Conservation (phyloP, 2,113 vertebrate genomes). For the Syngnathus floridae region DNA sequence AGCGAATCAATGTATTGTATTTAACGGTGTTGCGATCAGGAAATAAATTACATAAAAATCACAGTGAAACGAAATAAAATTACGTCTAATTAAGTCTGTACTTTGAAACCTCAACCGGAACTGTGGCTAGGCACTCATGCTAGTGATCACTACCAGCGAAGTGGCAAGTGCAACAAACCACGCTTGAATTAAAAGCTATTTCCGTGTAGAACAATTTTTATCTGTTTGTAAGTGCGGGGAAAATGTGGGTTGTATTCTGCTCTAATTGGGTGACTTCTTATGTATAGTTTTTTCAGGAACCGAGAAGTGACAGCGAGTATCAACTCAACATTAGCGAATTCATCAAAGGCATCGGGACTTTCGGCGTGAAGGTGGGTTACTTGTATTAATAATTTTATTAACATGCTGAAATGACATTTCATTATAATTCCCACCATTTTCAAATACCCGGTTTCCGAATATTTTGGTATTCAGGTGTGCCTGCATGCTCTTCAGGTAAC, state of each 20-base stretch:
- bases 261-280: conserved; percentile 4
- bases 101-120: conserved; percentile 32
- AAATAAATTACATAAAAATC: not conserved
- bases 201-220: not conserved
- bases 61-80: not conserved
- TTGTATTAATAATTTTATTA: not conserved
- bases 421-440: not conserved
- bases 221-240: not conserved
- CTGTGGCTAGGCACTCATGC: accelerated
- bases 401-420: not conserved
- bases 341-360: conserved; percentile 78
- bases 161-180: conserved; percentile 25
- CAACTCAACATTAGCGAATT: conserved; percentile 88
- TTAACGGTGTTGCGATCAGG: not conserved
- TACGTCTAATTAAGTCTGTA: not conserved
- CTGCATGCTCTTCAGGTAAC: not conserved
- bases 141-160: conserved; percentile 1
- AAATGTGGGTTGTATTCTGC: not conserved
- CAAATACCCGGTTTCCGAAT: not conserved
- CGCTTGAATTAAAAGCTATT: conserved; percentile 14
- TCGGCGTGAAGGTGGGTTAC: conserved; percentile 85
- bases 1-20: no score
- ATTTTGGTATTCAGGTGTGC: not conserved
- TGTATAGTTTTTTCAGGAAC: conserved; percentile 79
- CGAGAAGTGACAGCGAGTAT: conserved; percentile 81